These are phyloP conservation scores for Pao palembangensis DNA, from an alignment of 2,113 vertebrate species.

Conservation along the genomic window DNA sequence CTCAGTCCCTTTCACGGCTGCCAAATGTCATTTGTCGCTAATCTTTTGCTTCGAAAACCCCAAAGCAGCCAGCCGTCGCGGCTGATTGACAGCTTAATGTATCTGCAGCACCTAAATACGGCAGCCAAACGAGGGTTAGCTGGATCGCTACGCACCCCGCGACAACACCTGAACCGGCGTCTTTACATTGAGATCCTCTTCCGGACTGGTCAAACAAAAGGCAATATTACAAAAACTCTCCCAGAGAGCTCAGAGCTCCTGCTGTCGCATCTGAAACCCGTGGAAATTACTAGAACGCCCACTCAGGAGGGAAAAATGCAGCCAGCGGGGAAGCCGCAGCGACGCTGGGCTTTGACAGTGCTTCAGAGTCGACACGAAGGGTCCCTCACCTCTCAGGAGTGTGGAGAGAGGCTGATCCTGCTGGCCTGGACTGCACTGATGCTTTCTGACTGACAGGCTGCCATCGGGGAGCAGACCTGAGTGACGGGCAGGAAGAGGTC, in stretches of 20 bases:
- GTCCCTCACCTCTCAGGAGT: constrained; percentile 31
- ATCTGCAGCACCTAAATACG: constrained; percentile 48
- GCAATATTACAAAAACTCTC: constrained; percentile 24
- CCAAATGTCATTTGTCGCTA: constrained; percentile 53
- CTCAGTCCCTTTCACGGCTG: constrained; percentile 26
- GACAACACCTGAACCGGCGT: constrained; percentile 36
- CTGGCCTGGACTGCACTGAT: constrained; percentile 36
- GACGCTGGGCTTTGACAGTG: constrained; percentile 31
- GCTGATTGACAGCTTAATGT: constrained; percentile 55
- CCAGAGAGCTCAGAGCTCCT: constrained; percentile 36
- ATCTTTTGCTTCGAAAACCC: constrained; percentile 49
- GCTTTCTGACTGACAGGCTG: constrained; percentile 48
- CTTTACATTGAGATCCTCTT: constrained; percentile 26
- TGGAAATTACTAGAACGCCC: constrained; percentile 55
- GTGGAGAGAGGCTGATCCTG: constrained; percentile 25
- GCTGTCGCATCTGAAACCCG: constrained; percentile 47
- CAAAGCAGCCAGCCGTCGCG: constrained; percentile 35
- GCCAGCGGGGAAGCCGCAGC: constrained; percentile 40
- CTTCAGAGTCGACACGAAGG: constrained; percentile 49
- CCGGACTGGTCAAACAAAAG: constrained; percentile 20
- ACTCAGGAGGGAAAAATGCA: constrained; percentile 31
- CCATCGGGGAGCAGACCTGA: constrained; percentile 37
- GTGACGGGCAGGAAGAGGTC: constrained; percentile 50
- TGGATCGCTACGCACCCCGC: constrained; percentile 39
- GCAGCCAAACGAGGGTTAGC: constrained; percentile 35